Conservation (phyloP, 2,113 vertebrate genomes). For the Psittacara wagleri region DNA sequence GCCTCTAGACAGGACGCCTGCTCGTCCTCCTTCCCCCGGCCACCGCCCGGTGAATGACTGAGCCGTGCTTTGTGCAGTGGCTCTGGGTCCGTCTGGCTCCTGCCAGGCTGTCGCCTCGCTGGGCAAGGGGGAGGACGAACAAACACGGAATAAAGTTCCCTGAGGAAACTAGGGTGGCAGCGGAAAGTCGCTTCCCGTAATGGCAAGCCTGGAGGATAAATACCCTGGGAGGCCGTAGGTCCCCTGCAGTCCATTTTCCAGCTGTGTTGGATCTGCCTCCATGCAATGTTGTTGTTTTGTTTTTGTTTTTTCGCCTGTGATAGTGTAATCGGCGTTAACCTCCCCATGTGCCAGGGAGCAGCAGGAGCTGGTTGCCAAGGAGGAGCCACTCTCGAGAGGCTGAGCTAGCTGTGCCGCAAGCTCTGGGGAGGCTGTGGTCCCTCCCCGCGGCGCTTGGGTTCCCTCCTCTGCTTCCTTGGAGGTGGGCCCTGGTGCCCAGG, state of each 20-base stretch:
- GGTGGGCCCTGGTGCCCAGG: neutral
- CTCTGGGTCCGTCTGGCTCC: neutral
- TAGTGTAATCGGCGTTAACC: too few relatives aligned
- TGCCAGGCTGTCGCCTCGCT: neutral
- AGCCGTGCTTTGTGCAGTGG: neutral
- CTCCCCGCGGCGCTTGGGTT: neutral
- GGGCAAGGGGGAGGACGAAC: neutral
- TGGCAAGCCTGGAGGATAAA: neutral
- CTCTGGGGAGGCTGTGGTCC: neutral
- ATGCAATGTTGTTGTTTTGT: neutral
- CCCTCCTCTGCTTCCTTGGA: neutral
- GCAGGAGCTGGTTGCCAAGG: constrained; percentile 1
- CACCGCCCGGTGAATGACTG: neutral
- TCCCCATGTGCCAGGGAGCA: neutral
- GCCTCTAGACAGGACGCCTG: neutral
- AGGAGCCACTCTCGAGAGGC: neutral
- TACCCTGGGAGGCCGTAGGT: too few relatives aligned
- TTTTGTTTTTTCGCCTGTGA: neutral
- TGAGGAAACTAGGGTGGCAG: neutral
- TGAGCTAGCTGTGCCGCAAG: neutral
- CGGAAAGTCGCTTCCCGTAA: neutral
- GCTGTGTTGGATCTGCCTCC: neutral
- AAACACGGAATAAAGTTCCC: neutral
- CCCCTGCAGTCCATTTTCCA: neutral
- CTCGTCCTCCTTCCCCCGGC: neutral